These are phyloP conservation scores for Gari tellinella DNA, from an alignment of 2,888 invertebrate genomes.

Conservation along the genomic window DNA sequence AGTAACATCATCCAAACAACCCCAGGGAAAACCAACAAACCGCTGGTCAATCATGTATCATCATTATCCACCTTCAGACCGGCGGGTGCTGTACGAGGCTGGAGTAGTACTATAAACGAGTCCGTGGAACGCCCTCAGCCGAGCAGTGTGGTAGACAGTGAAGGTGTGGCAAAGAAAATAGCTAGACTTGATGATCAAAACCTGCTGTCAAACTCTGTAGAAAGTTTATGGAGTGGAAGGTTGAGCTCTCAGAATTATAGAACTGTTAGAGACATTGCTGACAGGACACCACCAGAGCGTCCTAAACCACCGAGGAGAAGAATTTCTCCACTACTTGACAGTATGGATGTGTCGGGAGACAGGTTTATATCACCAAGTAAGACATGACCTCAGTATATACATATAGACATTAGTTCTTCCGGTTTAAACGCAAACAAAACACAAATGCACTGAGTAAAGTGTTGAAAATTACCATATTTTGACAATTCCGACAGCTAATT, in stretches of 20 bases:
- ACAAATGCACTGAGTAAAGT: too few relatives aligned
- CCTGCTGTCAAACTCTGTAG: slow-evolving; percentile 27
- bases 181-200: slow-evolving; percentile 48
- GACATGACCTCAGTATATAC: background rate
- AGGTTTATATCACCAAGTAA: slow-evolving; percentile 48
- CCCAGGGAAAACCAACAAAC: slow-evolving; percentile 26
- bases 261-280: slow-evolving; percentile 20
- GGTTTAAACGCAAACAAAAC: too few relatives aligned
- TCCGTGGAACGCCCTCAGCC: slow-evolving; percentile 49
- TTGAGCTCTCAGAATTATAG: slow-evolving; percentile 10
- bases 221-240: slow-evolving; percentile 34
- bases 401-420: too few relatives aligned
- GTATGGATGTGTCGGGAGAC: slow-evolving; percentile 37
- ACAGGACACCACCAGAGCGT: slow-evolving; percentile 54
- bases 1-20: slow-evolving; percentile 49
- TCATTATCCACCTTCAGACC: slow-evolving; percentile 15
- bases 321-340: slow-evolving; percentile 41
- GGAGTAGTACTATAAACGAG: slow-evolving; percentile 52
- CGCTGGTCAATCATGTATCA: slow-evolving; percentile 1
- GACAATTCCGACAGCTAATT: too few relatives aligned
- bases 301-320: slow-evolving; percentile 52
- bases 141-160: slow-evolving; percentile 58
- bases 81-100: slow-evolving; percentile 13
- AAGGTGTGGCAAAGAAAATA: slow-evolving; percentile 60
- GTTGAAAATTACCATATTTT: too few relatives aligned